Conservation (phyloP, 2,113 vertebrate genomes). For the rat (Rattus norvegicus) region GRCr8 NC_086019.1:117286501-117287000, state of each 20-base stretch:
- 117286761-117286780: neutral
- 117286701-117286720: neutral
- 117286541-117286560: neutral
- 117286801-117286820: neutral
- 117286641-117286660: neutral
- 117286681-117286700: neutral
- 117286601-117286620: neutral
- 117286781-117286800: neutral
- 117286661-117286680: neutral
- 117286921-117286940: neutral
- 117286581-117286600: neutral
- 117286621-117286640: neutral
- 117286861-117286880: neutral
- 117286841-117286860: neutral
- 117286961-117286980: neutral
- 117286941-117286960: neutral
- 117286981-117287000: neutral
- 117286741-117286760: neutral
- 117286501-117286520: conserved; percentile 60
- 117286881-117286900: neutral
- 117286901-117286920: too few relatives aligned
- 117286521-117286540: conserved; percentile 53
- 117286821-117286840: neutral
- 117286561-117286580: neutral
- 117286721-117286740: neutral